Evolutionary conservation across 2,113 vertebrate species (phyloP), one percentile per base, ranked within the genome.

Genomic region (Thunnus thynnus): DNA sequence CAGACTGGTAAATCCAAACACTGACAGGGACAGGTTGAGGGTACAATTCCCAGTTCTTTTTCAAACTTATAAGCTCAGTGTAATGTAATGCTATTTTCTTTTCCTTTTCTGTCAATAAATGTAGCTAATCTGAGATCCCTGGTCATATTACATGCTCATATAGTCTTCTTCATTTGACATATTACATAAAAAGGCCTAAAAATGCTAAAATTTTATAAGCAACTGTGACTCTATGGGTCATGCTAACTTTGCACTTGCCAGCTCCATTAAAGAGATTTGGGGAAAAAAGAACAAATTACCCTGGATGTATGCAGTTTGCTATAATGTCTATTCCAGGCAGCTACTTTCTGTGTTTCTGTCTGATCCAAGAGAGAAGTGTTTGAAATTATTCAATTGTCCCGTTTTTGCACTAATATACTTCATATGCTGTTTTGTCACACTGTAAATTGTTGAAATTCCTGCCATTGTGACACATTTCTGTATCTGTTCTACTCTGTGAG

Each of bases 401-500:
- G 2, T 6, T 41, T 9, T 41, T 41, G 7, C 36, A 41, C 36
- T 7, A 41, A 41, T 41, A 41, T 41, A 41, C 36, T 9, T 41
- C 36, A 41, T 9, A 41, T 41, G 9, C 36, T 9, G 36, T 41
- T 9, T 9, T 41, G 36, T 27, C 8, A 16, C 22, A 66, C 32
- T 48, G 46, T 52, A 41, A 51, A 75, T 46, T 41, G 30, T 13
- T 64, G 11, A 46, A 17, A 66, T 66, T 44, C 46, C 58, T 58
- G n/a, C 36, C 0, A 46, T 47, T 41, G 27, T 50, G 17, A 25
- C 27, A 69, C 47, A 50, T 52, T 66, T 36, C 20, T 13, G 22
- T 16, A 22, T 30, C 14, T 13, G 9, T 8, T 5, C n/a, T 10
- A 48, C 14, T 9, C 56, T n/a, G 11, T 56, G 55, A 76, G 68